These are phyloP conservation scores for Brachypterus glaber DNA, from an alignment of 2,888 invertebrate species.

Conservation along the genomic window DNA sequence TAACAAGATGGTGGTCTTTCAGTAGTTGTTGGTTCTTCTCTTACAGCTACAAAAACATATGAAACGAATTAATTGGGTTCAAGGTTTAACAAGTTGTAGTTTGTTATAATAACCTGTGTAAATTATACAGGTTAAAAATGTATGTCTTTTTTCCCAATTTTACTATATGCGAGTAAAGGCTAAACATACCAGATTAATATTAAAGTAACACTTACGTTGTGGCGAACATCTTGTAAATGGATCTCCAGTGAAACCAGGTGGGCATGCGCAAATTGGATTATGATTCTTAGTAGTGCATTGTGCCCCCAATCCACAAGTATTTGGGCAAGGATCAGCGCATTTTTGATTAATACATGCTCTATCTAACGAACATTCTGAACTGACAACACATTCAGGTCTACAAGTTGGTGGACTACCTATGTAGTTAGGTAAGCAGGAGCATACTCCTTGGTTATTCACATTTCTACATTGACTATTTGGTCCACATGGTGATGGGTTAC, in stretches of 20 bases:
- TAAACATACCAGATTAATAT: no score
- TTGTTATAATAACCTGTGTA: no score
- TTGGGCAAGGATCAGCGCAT: conserved; percentile 81
- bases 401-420: conserved; percentile 72
- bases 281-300: conserved; percentile 76
- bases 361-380: conserved; percentile 72
- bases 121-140: no score
- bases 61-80: background rate
- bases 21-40: conserved; percentile 39
- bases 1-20: conserved; percentile 65
- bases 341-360: conserved; percentile 77
- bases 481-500: conserved; percentile 78
- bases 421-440: conserved; percentile 72
- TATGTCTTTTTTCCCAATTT: no score
- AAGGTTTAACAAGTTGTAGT: no score
- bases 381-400: conserved; percentile 78
- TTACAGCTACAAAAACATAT: conserved; percentile 29
- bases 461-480: conserved; percentile 78
- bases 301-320: conserved; percentile 78
- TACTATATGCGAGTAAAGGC: background rate
- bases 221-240: conserved; percentile 69
- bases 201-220: conserved; percentile 49
- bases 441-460: conserved; percentile 71
- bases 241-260: conserved; percentile 76
- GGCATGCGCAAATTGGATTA: conserved; percentile 80